Conservation (phyloP, 2,797 vertebrate species). For the Girardinus metallicus region DNA sequence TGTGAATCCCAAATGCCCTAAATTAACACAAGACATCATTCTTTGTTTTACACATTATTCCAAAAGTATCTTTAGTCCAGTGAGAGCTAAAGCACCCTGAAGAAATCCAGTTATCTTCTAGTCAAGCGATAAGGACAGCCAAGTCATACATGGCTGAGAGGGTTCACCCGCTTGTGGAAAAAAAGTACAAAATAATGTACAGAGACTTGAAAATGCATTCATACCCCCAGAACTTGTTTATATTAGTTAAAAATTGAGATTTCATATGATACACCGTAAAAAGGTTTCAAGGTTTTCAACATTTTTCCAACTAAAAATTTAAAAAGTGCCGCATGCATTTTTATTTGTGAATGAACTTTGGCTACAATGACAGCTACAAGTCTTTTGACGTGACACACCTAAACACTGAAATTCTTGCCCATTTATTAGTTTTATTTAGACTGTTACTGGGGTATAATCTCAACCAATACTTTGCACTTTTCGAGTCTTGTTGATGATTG, state of each 20-base stretch:
- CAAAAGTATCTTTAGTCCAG: not conserved
- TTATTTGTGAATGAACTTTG: not conserved
- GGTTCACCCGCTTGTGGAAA: not conserved
- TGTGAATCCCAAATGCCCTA: not conserved
- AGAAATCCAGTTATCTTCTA: not conserved
- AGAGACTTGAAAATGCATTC: not conserved
- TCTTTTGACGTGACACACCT: not conserved
- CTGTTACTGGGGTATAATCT: not conserved
- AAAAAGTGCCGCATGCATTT: not conserved
- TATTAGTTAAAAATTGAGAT: not conserved
- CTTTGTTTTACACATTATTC: not conserved
- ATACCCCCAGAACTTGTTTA: not conserved
- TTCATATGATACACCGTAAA: not conserved
- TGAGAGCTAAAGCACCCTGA: not conserved
- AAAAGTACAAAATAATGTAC: not conserved
- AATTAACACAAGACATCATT: not conserved
- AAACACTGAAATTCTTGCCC: not conserved
- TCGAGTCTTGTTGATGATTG: not conserved
- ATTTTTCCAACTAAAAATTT: not conserved
- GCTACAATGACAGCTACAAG: not conserved
- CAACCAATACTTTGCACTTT: not conserved
- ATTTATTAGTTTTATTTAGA: not conserved
- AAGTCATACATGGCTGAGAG: not conserved
- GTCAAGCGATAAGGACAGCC: not conserved
- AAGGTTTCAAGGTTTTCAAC: not conserved